Base-by-base conservation (phyloP, 2,888 invertebrate species). In the Leptinotarsa peninsularis region DNA sequence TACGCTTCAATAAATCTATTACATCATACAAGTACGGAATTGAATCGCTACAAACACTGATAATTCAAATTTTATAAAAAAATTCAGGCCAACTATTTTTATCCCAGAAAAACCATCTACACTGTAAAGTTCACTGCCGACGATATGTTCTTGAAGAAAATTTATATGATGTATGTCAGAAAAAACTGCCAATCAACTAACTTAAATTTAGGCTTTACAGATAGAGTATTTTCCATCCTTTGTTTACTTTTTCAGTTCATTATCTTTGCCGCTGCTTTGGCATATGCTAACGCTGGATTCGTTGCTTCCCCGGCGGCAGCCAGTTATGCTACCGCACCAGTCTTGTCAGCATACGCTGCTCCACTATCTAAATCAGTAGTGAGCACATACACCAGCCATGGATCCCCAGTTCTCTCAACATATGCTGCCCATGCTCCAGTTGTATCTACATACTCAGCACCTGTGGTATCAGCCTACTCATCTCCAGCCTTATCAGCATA, bases 281-380 rank as follows among this genome's bases (percentile, higher is more conserved):
- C 92, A 82, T 89, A 90, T 79, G 91, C 91, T 83, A 90, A 90
- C 84, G 93, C 93, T 74, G 93, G 93, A 79, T 85, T 90, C 82
- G 85, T 92, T 21, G 75, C 78, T 67, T 82, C 85, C 67, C 82
- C 82, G 66, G 76, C 78, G 17, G 84, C 83, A 71, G 81, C 83
- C 21, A 72, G 81, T 66, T 84, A 85, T 78, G 83, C 84, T 67
- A 83, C 86, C 60, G 86, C 89, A 43, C 90, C 89, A 78, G 88
- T 88, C 52, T 81, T 83, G 10, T 83, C 84, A 74, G 82, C 83
- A 49, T 81, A 83, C 67, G 82, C 83, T 54, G 79, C 85, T 43
- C 86, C 84, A 27, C 81, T 82, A 50, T 86, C 87, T 81, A 87
- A 91, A 86, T 90, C 90, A 71, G 90, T 91, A 27, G 90, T 91